Evolutionary conservation across 2,888 invertebrate species (phyloP), one percentile per base, ranked within the genome.

Genomic region (Agrochola litura): DNA sequence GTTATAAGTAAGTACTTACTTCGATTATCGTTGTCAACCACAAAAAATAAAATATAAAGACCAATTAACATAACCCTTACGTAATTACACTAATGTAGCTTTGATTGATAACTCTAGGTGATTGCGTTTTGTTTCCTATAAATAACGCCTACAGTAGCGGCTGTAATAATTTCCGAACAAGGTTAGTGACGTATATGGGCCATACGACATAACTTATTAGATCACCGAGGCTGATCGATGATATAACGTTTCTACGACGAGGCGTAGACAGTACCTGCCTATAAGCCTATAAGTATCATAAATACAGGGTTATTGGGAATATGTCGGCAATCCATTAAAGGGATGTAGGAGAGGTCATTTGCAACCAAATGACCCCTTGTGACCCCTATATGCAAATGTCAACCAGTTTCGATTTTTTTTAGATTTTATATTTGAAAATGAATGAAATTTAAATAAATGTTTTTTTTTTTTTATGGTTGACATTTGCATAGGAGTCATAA

Each of bases 71-170:
- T 30, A 80, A 46, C 30, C 58, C 25, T n/a, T 22, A 46, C 1
- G 46, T 70, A 65, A 81, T 73, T 65, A 73, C 46, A 46, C 49
- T 67, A 82, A 76, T 76, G 43, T 43, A 22, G 12, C 22, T 72
- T 64, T 68, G 66, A 81, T 67, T 71, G 66, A 73, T 73, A 58
- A 63, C 30, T 56, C 19, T 46, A 43, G n/a, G 49, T 71, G 60
- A 82, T 69, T 74, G 49, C 12, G 25, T 79, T 69, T 76, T 73
- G 58, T 79, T 65, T 79, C 0, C 54, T 49, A 74, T 58, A 70
- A 74, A 75, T 49, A 76, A 79, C 86, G 79, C 70, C 72, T 65
- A 76, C 69, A 30, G 71, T 58, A 70, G 16, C 56, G 12, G 52
- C 19, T 61, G 16, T 60, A 6, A 71, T 73, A 65, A 77, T 76